A percentile compares a stretch with the other conserved stretches of the same genome.
phyloP scores from a whole-genome alignment of 1,140 invertebrate genomes.

The Pseudomyrmex dendroicus region DNA sequence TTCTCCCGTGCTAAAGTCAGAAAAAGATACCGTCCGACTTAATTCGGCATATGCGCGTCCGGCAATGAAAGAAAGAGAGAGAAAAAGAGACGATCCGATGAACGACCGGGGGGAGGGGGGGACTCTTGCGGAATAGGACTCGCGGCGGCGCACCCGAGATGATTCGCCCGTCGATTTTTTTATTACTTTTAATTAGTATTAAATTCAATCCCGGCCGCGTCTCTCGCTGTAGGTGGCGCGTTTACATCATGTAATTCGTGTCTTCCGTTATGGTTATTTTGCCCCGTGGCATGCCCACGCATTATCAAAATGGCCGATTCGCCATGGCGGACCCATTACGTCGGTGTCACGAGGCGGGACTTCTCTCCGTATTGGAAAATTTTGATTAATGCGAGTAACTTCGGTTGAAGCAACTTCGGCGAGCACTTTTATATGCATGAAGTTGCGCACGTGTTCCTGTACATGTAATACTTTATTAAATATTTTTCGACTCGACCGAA shows the following conservation, averaged over 20 bases:
- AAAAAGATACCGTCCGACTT: slow-evolving; percentile 76
- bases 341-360: slow-evolving; percentile 11
- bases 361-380: slow-evolving; percentile 7
- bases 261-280: slow-evolving; percentile 75
- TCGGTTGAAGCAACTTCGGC: slow-evolving; percentile 6
- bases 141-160: slow-evolving; percentile 61
- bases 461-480: too few species aligned
- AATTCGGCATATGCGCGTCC: slow-evolving; percentile 70
- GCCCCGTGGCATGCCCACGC: slow-evolving; percentile 70
- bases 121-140: slow-evolving; percentile 74
- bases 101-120: not conserved
- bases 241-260: slow-evolving; percentile 76
- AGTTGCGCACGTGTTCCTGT: not conserved
- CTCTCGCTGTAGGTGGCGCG: slow-evolving; percentile 78
- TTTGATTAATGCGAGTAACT: slow-evolving; percentile 29
- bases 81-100: slow-evolving; percentile 1
- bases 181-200: slow-evolving; percentile 83
- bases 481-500: too few species aligned
- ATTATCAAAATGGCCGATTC: slow-evolving; percentile 68
- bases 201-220: slow-evolving; percentile 76
- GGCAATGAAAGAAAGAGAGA: slow-evolving; percentile 12
- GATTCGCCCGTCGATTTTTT: slow-evolving; percentile 80
- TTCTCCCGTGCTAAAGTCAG: slow-evolving; percentile 72
- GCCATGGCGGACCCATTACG: slow-evolving; percentile 25
- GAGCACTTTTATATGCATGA: not conserved